Evolutionary conservation across 2,113 vertebrate genomes (phyloP).

Genomic region (Camelus dromedarius): DNA sequence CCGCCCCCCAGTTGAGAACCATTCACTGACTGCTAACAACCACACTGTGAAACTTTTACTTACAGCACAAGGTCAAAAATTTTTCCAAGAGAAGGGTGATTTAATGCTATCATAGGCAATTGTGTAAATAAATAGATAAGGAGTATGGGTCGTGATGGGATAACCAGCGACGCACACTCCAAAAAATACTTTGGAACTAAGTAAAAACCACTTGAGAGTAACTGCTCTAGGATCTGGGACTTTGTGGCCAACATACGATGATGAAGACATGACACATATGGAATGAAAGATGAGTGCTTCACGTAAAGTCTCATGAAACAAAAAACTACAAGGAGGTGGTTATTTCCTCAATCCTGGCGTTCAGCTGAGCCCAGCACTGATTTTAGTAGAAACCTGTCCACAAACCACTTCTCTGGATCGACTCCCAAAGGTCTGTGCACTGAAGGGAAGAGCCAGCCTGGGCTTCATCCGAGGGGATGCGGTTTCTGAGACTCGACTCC

Average conservation of each 20-base stretch:
- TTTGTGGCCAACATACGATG: slow-evolving; percentile 79
- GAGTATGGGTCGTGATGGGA: slow-evolving; percentile 42
- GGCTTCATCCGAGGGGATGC: background rate
- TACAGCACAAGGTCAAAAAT: background rate
- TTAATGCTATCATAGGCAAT: slow-evolving; percentile 49
- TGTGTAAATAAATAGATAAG: slow-evolving; percentile 71
- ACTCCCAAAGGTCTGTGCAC: background rate
- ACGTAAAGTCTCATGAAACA: slow-evolving; percentile 67
- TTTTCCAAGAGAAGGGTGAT: slow-evolving; percentile 47
- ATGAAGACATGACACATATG: slow-evolving; percentile 79
- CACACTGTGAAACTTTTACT: background rate
- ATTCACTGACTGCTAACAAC: background rate
- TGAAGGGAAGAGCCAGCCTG: background rate
- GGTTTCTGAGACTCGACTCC: background rate
- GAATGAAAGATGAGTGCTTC: slow-evolving; percentile 76
- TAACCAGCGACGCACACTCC: background rate
- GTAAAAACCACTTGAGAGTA: slow-evolving; percentile 79
- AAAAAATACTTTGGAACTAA: slow-evolving; percentile 47
- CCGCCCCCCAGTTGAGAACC: background rate
- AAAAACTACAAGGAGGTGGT: background rate
- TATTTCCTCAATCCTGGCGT: background rate
- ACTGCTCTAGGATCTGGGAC: slow-evolving; percentile 88
- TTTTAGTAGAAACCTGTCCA: background rate
- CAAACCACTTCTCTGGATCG: background rate
- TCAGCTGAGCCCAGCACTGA: slow-evolving; percentile 14